These are phyloP conservation scores for Drosophila buzzatii DNA, from an alignment of 2,888 invertebrate species.

Conservation along the genomic window DNA sequence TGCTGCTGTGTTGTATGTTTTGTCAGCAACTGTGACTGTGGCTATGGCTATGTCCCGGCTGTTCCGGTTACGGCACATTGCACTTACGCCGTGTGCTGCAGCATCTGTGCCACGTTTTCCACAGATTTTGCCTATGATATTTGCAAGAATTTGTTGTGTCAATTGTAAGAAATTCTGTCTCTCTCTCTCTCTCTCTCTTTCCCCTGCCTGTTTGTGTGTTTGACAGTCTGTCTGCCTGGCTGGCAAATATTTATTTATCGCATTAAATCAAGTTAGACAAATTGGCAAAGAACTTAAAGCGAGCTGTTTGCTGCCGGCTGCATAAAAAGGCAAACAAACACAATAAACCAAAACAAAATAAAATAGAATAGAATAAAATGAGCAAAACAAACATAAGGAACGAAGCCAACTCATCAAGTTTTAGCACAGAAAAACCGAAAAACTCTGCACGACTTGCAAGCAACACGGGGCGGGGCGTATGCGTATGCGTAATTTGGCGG, in stretches of 20 bases:
- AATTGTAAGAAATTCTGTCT: slow-evolving; percentile 46
- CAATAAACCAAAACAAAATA: slow-evolving; percentile 14
- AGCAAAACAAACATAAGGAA: slow-evolving; percentile 33
- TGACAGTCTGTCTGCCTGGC: slow-evolving; percentile 11
- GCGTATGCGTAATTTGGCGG: slow-evolving; percentile 76
- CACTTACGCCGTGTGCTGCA: slow-evolving; percentile 53
- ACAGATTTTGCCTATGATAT: slow-evolving; percentile 52
- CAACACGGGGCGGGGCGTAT: slow-evolving; percentile 48
- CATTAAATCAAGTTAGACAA: slow-evolving; percentile 68
- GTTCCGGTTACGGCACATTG: slow-evolving; percentile 46
- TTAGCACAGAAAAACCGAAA: slow-evolving; percentile 17
- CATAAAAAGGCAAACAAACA: slow-evolving; percentile 8
- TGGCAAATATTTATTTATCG: slow-evolving; percentile 56
- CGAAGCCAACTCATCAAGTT: slow-evolving; percentile 67
- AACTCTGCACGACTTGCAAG: slow-evolving; percentile 12
- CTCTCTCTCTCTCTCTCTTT: neutral
- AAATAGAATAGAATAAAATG: slow-evolving; percentile 35
- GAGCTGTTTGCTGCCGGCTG: slow-evolving; percentile 4
- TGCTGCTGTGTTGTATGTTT: slow-evolving; percentile 11
- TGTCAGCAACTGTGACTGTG: slow-evolving; percentile 1
- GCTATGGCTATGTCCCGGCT: slow-evolving; percentile 18
- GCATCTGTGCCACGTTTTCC: slow-evolving; percentile 20
- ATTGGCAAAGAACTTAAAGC: slow-evolving; percentile 55
- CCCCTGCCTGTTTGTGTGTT: slow-evolving; percentile 2
- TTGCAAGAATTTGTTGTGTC: slow-evolving; percentile 65